These are phyloP conservation scores for Poeciliopsis turrubarensis DNA, from an alignment of 2,113 vertebrate genomes.

Conservation along the genomic window DNA sequence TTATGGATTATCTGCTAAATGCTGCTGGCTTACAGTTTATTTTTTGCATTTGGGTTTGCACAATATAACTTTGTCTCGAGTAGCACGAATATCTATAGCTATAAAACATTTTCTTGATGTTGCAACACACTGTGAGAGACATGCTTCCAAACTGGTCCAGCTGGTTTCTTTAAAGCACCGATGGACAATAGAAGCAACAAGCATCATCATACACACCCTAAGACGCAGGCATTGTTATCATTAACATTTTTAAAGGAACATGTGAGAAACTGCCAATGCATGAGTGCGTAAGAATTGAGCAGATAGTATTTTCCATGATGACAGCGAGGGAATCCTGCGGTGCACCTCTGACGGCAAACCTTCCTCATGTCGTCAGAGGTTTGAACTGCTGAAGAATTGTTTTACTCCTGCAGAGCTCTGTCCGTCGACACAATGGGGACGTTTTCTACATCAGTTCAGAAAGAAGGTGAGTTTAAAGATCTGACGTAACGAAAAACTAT, in stretches of 20 bases:
- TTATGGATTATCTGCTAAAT: not conserved
- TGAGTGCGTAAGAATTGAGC: not conserved
- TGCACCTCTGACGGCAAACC: slow-evolving; percentile 27
- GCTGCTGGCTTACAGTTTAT: not conserved
- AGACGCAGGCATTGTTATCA: slow-evolving; percentile 12
- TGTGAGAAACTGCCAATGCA: not conserved
- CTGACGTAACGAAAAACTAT: not conserved
- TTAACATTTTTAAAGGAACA: slow-evolving; percentile 1
- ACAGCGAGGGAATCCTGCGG: slow-evolving; percentile 50
- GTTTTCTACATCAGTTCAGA: not conserved
- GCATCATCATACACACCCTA: slow-evolving; percentile 47
- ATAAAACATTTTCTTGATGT: not conserved
- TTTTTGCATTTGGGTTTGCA: not conserved
- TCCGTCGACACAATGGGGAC: not conserved
- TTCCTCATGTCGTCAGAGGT: not conserved
- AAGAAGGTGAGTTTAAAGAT: not conserved
- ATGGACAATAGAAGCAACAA: slow-evolving; percentile 45
- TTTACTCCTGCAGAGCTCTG: not conserved
- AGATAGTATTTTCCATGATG: slow-evolving; percentile 54
- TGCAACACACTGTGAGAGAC: slow-evolving; percentile 22
- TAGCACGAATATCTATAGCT: not conserved
- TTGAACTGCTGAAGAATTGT: not conserved
- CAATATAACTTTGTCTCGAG: not conserved
- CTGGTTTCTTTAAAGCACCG: slow-evolving; percentile 50
- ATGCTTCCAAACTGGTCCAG: slow-evolving; percentile 43